Conservation (phyloP, 1,140 invertebrate genomes). For the Stegodyphus mimosarum region DNA sequence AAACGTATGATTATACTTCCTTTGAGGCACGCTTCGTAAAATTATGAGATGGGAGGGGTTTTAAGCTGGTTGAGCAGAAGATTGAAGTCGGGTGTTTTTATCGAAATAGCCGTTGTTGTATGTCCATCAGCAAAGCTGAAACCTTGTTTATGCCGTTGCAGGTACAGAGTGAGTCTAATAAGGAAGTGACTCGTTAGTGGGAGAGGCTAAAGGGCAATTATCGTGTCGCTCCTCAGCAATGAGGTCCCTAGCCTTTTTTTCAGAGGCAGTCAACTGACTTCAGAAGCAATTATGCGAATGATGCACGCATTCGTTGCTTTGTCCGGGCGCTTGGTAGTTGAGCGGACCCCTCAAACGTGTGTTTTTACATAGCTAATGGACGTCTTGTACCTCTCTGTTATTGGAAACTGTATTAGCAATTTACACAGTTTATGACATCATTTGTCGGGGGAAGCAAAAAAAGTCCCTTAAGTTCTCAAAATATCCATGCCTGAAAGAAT, state of each 20-base stretch:
- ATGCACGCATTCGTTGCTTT: slow-evolving; percentile 8
- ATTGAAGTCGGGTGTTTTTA: neutral
- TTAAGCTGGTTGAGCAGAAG: neutral
- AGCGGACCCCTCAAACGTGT: neutral
- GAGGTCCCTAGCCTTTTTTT: no score
- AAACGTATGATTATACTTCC: no score
- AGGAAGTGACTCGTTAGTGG: slow-evolving; percentile 58
- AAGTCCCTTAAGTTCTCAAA: no score
- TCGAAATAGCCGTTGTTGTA: slow-evolving; percentile 18
- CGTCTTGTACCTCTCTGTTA: no score
- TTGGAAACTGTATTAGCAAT: no score
- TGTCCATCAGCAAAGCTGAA: neutral
- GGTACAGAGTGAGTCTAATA: slow-evolving; percentile 50
- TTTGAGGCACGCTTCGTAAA: no score
- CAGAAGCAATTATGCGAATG: slow-evolving; percentile 28
- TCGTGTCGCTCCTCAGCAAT: neutral
- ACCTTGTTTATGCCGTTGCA: slow-evolving; percentile 39
- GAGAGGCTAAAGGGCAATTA: slow-evolving; percentile 59
- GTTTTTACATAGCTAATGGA: no score
- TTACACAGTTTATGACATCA: no score
- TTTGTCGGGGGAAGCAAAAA: no score
- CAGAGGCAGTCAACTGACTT: slow-evolving; percentile 5
- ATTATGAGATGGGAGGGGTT: no score
- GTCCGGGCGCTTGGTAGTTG: neutral
- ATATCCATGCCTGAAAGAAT: no score